Evolutionary conservation across 2,113 vertebrate species (phyloP).

Genomic region (Bubo scandiacus): DNA sequence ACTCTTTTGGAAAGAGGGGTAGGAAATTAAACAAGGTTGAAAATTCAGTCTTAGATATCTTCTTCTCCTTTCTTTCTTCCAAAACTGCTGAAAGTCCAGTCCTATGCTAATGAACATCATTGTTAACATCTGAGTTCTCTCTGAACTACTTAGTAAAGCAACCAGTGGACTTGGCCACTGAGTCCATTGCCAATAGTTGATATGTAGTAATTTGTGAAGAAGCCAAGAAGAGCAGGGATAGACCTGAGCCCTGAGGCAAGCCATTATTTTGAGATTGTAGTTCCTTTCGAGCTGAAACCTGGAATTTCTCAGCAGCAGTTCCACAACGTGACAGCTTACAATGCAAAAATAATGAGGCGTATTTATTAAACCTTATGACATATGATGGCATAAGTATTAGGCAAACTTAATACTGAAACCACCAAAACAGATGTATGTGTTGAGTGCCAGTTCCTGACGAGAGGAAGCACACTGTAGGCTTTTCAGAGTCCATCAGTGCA

Average conservation of each 20-base stretch:
- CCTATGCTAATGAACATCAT: not conserved
- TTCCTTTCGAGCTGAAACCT: not conserved
- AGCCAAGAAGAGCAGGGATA: not conserved
- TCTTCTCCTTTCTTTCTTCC: not conserved
- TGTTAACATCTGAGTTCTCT: not conserved
- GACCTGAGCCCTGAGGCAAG: not conserved
- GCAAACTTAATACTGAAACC: not conserved
- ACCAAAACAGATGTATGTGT: not conserved
- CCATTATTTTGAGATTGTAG: not conserved
- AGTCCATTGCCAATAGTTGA: not conserved
- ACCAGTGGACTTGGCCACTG: not conserved
- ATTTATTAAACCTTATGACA: not conserved
- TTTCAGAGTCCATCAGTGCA: not conserved
- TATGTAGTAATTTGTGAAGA: not conserved
- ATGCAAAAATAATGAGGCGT: not conserved
- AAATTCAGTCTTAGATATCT: not conserved
- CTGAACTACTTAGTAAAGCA: not conserved
- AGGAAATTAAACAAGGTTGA: not conserved
- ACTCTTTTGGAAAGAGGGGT: not conserved
- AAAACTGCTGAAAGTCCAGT: not conserved
- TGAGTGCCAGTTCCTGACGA: not conserved
- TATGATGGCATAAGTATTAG: not conserved
- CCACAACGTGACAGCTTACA: not conserved
- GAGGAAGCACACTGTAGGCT: not conserved
- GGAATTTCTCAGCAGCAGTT: not conserved